Evolutionary conservation across 2,888 invertebrate species (phyloP), one percentile per base, ranked within the genome.

Genomic region (Lasioglossum figueresi): DNA sequence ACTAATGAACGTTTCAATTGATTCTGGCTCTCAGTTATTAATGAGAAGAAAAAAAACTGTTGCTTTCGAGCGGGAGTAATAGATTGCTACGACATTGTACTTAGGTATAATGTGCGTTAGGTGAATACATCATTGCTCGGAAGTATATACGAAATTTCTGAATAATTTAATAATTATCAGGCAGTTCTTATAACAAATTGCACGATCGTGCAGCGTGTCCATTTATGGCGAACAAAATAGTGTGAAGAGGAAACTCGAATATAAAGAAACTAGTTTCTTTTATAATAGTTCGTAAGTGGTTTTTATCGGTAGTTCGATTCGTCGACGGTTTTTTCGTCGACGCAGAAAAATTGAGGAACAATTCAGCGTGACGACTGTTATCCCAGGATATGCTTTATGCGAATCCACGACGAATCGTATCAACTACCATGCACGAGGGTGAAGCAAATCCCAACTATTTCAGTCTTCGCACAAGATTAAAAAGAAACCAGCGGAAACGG

Each of bases 371-470:
- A 63, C 79, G 76, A 40, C 48, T 66, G 56, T 68, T 48, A 68
- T 72, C 27, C n/a, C 48, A 23, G 45, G 45, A 43, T 23, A 56
- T 59, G 79, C 16, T 45, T 63, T 43, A n/a, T 52, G 56, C 27
- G 78, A 81, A 84, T 77, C 80, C 77, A 77, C 23, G 85, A 77
- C 43, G 63, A 74, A 80, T 78, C 84, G 85, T 74, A 70, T 73
- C 75, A 72, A 74, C 84, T 70, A 74, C 80, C 59, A 43, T 77
- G 71, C 68, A 76, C 34, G 27, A 43, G 77, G 72, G 68, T 45
- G 68, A 70, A 80, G 76, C 52, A 80, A 85, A 80, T 45, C n/a
- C 16, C 27, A 48, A 59, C 59, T 84, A 85, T 85, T 85, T 85
- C 72, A 66, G 76, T 75, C 74, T 1, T 31, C 40, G 16, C n/a